Conservation (phyloP, 2,113 vertebrate species). For the Lota lota region DNA sequence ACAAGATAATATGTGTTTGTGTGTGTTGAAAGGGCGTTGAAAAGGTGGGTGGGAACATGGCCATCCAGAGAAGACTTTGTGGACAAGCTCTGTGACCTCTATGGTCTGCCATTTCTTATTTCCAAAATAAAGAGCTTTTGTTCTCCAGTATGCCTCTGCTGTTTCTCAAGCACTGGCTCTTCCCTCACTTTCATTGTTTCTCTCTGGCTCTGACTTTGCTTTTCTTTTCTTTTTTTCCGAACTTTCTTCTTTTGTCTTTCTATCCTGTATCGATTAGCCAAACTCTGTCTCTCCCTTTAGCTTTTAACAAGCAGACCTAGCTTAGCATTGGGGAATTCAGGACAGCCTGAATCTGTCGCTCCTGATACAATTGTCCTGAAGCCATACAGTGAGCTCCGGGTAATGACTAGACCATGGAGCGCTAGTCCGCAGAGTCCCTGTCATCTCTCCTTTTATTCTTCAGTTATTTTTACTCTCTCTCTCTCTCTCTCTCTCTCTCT, state of each 20-base stretch:
- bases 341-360: conserved; percentile 42
- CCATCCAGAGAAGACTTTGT: too few species aligned
- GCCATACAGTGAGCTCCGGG: conserved; percentile 32
- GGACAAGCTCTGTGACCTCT: too few species aligned
- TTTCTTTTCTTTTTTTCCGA: not conserved
- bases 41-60: too few species aligned
- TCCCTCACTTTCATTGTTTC: not conserved
- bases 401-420: conserved; percentile 45
- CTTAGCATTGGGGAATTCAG: conserved; percentile 47
- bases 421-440: conserved; percentile 34
- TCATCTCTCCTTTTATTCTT: not conserved
- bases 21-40: too few species aligned
- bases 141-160: too few species aligned
- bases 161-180: too few species aligned
- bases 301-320: conserved; percentile 54
- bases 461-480: conserved; percentile 21
- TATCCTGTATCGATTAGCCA: conserved; percentile 43
- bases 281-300: conserved; percentile 26
- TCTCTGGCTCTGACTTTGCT: not conserved
- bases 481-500: not conserved
- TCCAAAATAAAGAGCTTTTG: too few species aligned
- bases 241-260: not conserved
- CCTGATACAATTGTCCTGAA: conserved; percentile 29
- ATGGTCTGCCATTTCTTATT: too few species aligned
- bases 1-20: too few species aligned